Percentiles rank a stretch among this genome's conserved stretches.
phyloP scores from a whole-genome alignment of 2,797 vertebrate genomes.

The Toxotes lorentzi region DNA sequence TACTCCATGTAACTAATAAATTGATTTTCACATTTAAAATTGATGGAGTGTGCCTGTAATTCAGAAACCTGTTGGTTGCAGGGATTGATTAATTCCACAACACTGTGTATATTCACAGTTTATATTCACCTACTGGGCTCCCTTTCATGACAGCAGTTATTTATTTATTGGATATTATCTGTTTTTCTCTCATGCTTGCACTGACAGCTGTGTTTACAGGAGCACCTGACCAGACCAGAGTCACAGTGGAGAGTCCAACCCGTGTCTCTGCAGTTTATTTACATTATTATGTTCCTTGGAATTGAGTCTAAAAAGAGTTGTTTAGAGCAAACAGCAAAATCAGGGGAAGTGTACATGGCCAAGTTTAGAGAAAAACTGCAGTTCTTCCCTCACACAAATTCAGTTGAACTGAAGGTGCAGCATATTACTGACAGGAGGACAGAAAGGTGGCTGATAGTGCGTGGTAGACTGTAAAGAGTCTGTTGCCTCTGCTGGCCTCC shows the following conservation, averaged over 20 bases:
- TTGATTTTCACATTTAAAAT: background rate
- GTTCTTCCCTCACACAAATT: conserved; percentile 19
- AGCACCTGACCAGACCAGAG: conserved; percentile 6
- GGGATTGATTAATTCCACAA: background rate
- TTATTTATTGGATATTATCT: background rate
- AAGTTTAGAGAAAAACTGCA: conserved; percentile 33
- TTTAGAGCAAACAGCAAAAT: conserved; percentile 12
- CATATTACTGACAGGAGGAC: conserved; percentile 50
- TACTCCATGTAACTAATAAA: background rate
- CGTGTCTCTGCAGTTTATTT: conserved; percentile 25
- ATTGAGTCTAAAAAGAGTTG: background rate
- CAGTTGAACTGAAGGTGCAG: conserved; percentile 20
- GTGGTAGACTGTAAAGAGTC: conserved; percentile 35
- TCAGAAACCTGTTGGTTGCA: background rate
- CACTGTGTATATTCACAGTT: background rate
- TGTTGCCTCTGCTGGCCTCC: conserved; percentile 27
- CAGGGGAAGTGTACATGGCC: conserved; percentile 2
- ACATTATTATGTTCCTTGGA: conserved; percentile 4
- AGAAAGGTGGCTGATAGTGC: conserved; percentile 47
- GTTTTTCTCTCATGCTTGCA: background rate
- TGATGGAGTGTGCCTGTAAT: background rate
- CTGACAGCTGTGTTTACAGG: conserved; percentile 27
- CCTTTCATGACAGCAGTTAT: background rate
- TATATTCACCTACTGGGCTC: background rate
- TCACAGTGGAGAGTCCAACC: conserved; percentile 3